These are phyloP conservation scores for Phenacoccus solenopsis DNA, from an alignment of 1,140 invertebrate species.

Conservation along the genomic window DNA sequence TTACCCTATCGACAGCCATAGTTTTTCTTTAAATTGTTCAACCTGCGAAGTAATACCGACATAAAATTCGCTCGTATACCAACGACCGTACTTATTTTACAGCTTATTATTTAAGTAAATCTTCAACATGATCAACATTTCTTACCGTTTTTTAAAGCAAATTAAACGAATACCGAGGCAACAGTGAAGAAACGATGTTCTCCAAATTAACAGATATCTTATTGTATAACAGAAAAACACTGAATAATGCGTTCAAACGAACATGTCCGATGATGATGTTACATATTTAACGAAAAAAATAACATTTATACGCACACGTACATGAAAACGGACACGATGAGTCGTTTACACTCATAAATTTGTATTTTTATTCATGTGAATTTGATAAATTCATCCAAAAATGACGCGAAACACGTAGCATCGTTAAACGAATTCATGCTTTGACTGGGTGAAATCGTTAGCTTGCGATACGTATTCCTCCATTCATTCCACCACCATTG, in stretches of 20 bases:
- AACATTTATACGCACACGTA: background rate
- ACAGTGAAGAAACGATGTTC: background rate
- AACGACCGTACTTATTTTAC: no score
- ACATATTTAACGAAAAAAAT: background rate
- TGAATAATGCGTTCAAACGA: background rate
- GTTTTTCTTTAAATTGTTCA: no score
- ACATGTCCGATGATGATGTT: background rate
- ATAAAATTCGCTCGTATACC: no score
- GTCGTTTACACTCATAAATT: background rate
- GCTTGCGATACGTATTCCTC: background rate
- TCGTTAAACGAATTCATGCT: background rate
- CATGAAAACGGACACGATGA: background rate
- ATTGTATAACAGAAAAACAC: background rate
- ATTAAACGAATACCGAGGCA: background rate
- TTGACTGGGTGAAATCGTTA: background rate
- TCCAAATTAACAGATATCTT: background rate
- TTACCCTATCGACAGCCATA: no score
- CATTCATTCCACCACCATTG: slow-evolving; percentile 1
- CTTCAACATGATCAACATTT: no score
- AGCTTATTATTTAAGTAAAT: no score
- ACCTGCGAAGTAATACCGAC: no score
- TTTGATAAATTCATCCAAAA: background rate
- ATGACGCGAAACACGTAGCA: background rate
- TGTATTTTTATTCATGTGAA: background rate
- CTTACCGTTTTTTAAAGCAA: background rate